These are phyloP conservation scores for Blera fallax DNA, from an alignment of 2,888 invertebrate species.

Conservation along the genomic window DNA sequence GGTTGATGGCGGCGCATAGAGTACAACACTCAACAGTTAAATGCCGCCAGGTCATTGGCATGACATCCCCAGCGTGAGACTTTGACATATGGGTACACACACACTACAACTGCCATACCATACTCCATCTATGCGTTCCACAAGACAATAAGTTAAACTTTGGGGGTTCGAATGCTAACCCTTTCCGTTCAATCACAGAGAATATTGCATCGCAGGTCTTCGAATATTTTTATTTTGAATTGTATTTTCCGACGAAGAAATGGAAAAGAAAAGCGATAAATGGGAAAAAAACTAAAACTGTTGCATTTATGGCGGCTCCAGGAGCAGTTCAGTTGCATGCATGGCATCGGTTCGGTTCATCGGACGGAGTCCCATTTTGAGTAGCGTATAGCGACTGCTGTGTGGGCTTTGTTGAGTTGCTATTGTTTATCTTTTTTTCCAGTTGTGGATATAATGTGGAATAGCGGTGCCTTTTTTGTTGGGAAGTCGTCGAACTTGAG, in stretches of 20 bases:
- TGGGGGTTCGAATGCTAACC: not conserved
- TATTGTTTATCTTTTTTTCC: constrained; percentile 38
- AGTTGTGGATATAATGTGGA: constrained; percentile 22
- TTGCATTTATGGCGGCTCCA: constrained; percentile 57
- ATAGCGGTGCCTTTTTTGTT: constrained; percentile 45
- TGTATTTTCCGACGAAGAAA: constrained; percentile 6
- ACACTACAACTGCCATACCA: not conserved
- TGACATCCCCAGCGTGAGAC: not conserved
- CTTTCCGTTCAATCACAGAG: constrained; percentile 36
- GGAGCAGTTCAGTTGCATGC: constrained; percentile 51
- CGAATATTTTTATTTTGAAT: not conserved
- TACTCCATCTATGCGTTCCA: constrained; percentile 18
- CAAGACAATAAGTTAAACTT: constrained; percentile 34
- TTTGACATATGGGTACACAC: constrained; percentile 5
- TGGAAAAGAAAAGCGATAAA: constrained; percentile 21
- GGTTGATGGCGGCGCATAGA: not conserved
- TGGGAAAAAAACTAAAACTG: constrained; percentile 63
- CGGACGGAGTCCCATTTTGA: constrained; percentile 58
- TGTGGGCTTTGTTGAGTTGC: constrained; percentile 23
- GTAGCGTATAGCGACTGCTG: constrained; percentile 4
- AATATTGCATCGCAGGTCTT: constrained; percentile 15
- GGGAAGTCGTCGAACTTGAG: constrained; percentile 57
- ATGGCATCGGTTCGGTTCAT: constrained; percentile 50
- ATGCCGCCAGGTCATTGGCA: constrained; percentile 29
- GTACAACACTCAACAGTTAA: constrained; percentile 1